These are phyloP conservation scores for Ylistrum balloti DNA, from an alignment of 1,140 invertebrate genomes.

Conservation along the genomic window DNA sequence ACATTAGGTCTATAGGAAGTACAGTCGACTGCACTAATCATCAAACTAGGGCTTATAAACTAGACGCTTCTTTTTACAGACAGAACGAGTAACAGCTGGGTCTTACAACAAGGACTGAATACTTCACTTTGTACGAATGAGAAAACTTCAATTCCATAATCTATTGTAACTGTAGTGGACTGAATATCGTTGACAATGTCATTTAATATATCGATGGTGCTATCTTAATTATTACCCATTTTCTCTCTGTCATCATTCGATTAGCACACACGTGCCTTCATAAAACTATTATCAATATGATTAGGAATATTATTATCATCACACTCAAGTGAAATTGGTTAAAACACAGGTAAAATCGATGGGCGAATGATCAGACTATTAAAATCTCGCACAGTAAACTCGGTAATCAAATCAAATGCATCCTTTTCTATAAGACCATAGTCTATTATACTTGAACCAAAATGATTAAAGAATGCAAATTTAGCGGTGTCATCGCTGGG, in stretches of 20 bases:
- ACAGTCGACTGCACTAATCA: not conserved
- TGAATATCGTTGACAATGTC: conserved; percentile 41
- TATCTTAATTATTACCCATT: conserved; percentile 31
- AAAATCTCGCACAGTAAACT: conserved; percentile 46
- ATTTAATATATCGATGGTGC: conserved; percentile 42
- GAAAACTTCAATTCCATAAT: conserved; percentile 47
- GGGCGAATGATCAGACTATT: conserved; percentile 48
- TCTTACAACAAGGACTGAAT: not conserved
- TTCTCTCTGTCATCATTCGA: conserved; percentile 31
- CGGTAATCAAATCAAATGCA: too few relatives aligned
- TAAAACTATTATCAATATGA: not conserved
- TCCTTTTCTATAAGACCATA: too few relatives aligned
- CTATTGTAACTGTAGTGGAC: too few relatives aligned
- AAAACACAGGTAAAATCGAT: not conserved
- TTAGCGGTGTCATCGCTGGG: too few relatives aligned
- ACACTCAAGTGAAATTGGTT: not conserved
- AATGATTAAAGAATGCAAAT: too few relatives aligned
- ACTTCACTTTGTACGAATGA: not conserved
- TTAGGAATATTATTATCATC: not conserved
- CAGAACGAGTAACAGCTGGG: too few relatives aligned
- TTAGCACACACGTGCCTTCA: not conserved
- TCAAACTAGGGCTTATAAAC: not conserved
- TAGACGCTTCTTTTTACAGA: not conserved
- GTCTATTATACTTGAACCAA: too few relatives aligned
- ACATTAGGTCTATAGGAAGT: not conserved